Conservation (phyloP, 2,888 invertebrate genomes). For the Entomobrya multifasciata region DNA sequence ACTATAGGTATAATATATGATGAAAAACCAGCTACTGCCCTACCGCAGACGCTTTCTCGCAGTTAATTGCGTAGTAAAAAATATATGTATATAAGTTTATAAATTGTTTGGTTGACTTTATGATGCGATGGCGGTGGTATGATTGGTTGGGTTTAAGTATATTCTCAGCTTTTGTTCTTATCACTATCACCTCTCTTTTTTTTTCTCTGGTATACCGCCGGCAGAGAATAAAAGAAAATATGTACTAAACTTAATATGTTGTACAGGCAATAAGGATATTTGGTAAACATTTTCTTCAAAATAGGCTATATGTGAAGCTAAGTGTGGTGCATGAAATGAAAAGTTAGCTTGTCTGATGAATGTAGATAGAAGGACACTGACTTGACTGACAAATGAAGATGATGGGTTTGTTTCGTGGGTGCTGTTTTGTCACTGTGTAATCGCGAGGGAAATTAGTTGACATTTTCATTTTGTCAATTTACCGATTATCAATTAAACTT, state of each 20-base stretch:
- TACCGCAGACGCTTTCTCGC: not conserved
- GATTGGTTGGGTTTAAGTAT: too few species aligned
- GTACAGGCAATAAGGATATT: too few species aligned
- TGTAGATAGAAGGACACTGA: slow-evolving; percentile 12
- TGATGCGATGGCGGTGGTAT: too few species aligned
- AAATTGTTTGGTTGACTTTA: not conserved
- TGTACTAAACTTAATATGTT: too few species aligned
- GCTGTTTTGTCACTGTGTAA: too few species aligned
- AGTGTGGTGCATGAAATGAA: not conserved
- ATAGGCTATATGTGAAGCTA: not conserved
- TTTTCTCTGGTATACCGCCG: not conserved
- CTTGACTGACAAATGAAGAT: slow-evolving; percentile 20
- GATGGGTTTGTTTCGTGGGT: not conserved
- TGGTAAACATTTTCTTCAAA: not conserved
- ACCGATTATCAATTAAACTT: too few species aligned
- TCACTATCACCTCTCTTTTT: not conserved
- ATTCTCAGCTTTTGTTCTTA: slow-evolving; percentile 18
- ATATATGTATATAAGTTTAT: slow-evolving; percentile 18
- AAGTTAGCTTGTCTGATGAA: not conserved
- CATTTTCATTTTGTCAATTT: too few species aligned
- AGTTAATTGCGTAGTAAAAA: slow-evolving; percentile 56
- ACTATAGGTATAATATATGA: not conserved
- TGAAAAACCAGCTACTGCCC: slow-evolving; percentile 43
- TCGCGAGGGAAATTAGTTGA: not conserved
- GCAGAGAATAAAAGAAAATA: not conserved